Base-by-base conservation (phyloP, 2,797 vertebrate species). In the Discoglossus pictus region DNA sequence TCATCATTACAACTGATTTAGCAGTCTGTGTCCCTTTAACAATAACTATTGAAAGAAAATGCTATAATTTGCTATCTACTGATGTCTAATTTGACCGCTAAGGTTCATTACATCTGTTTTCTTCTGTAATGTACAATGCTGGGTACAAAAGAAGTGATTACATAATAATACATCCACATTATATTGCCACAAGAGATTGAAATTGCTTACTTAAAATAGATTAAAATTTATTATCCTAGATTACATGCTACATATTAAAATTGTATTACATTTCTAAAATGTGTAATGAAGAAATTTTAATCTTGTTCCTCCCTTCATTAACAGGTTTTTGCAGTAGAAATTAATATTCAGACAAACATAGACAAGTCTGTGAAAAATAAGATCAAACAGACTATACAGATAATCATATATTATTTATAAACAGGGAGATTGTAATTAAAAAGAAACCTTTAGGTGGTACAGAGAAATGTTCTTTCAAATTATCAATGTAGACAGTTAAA, bases 361-460 rank as follows among this genome's bases (percentile, higher is more conserved):
- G 50, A 36, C 40, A 46, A 21, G 18, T 55, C 15, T 3, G 47
- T 20, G 35, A 43, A 54, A 18, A 35, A 53, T 23, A 65, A 47
- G 15, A 65, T 46, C 13, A 54, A 53, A 64, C 10, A 43, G 12
- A 42, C 17, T 42, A 25, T 52, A 44, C 43, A 61, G 35, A 36
- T 31, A 1, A 36, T 52, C 11, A 36, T 68, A 44, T 27, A 68
- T 51, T 66, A 58, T 66, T 60, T 40, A 66, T 42, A 35, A 54
- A 24, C 34, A 38, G 11, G 18, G 38, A 42, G 46, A 11, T 67
- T 60, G n/a, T 52, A 17, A 68, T 51, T 58, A 35, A 68, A 48
- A 12, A 48, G 21, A 48, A 48, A 9, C 3, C 46, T 48, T 24
- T 48, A 48, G 46, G 17, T 48, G 46, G 4, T 24, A n/a, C 46